These are phyloP conservation scores for Drosophila leonis DNA, from an alignment of 2,888 invertebrate species.

Conservation along the genomic window DNA sequence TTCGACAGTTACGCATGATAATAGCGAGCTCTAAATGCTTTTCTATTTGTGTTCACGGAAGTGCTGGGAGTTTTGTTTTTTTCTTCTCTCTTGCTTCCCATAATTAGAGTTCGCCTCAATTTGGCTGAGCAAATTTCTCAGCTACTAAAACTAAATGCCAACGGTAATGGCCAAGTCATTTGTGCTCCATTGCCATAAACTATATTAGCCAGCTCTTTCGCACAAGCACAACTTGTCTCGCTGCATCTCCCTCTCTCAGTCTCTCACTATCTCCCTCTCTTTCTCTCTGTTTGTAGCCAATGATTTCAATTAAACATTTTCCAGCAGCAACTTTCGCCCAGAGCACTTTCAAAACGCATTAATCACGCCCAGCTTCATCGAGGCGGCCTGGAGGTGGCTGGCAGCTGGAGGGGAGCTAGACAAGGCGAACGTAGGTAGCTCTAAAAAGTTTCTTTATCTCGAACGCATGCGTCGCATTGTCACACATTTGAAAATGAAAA, in stretches of 20 bases:
- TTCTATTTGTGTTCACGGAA: constrained; percentile 66
- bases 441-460: constrained; percentile 59
- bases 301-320: constrained; percentile 72
- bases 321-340: constrained; percentile 66
- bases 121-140: constrained; percentile 74
- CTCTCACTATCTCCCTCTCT: constrained; percentile 3
- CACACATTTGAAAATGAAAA: constrained; percentile 78
- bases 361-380: constrained; percentile 57
- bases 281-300: constrained; percentile 29
- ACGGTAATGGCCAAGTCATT: constrained; percentile 75
- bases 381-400: background rate
- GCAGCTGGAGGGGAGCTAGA: background rate
- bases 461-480: constrained; percentile 75
- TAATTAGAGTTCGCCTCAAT: constrained; percentile 73
- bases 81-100: constrained; percentile 59
- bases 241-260: constrained; percentile 5
- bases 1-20: constrained; percentile 68
- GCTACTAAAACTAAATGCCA: constrained; percentile 73
- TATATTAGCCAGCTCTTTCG: constrained; percentile 7
- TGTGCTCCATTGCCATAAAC: constrained; percentile 19
- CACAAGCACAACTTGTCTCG: background rate
- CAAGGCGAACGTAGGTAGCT: constrained; percentile 13
- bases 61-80: constrained; percentile 48
- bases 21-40: constrained; percentile 24
- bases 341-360: constrained; percentile 70